Evolutionary conservation across 2,113 vertebrate genomes (phyloP).

Genomic region (Sclerurus mexicanus): DNA sequence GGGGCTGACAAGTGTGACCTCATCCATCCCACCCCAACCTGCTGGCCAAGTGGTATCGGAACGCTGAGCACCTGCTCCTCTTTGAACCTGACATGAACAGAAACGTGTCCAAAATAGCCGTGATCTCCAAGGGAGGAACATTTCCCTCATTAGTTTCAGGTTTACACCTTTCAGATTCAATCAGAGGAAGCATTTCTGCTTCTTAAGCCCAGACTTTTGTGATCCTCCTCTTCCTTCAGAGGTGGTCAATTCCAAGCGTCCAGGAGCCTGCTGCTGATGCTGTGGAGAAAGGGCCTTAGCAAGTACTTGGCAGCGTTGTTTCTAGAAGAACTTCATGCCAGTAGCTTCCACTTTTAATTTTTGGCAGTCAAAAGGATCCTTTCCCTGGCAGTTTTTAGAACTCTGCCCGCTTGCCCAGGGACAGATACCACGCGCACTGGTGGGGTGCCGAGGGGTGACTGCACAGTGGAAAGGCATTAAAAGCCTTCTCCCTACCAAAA

Average conservation of each 20-base stretch:
- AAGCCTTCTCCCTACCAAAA: neutral
- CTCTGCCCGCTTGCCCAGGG: neutral
- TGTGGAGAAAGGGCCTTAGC: neutral
- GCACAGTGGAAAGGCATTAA: neutral
- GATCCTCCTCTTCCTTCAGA: neutral
- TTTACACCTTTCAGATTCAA: conserved; percentile 1
- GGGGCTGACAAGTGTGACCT: neutral
- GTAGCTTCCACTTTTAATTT: neutral
- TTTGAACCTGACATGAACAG: neutral
- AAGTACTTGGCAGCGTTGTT: neutral
- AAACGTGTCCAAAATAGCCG: neutral
- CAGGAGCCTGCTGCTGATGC: neutral
- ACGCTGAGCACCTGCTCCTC: neutral
- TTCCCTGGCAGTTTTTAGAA: neutral
- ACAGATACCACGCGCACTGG: neutral
- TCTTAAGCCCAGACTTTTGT: neutral
- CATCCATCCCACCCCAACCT: neutral
- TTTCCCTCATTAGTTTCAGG: neutral
- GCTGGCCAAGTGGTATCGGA: neutral
- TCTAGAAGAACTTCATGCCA: neutral
- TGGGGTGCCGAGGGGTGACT: neutral
- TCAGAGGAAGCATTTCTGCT: neutral
- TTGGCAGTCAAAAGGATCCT: neutral
- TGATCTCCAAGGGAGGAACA: neutral
- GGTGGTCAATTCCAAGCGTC: neutral